Percentiles rank a stretch among this genome's conserved stretches.
phyloP scores from a whole-genome alignment of 64 coral and sea anemone species.

The Dendrophyllia cribrosa region DNA sequence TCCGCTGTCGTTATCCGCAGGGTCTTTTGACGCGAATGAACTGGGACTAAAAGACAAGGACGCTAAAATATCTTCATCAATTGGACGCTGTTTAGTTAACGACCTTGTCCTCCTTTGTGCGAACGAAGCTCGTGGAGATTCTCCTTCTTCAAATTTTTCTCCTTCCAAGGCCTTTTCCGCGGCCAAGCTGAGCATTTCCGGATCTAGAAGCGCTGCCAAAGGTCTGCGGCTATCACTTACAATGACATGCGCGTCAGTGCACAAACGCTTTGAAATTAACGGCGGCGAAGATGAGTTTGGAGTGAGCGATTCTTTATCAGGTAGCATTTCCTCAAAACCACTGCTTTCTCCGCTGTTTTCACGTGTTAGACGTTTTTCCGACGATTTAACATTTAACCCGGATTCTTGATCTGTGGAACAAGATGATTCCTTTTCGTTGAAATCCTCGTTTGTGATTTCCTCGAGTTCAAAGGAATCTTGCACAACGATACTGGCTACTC shows the following conservation, averaged over 20 bases:
- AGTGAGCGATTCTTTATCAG: constrained; percentile 27
- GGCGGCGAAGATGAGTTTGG: constrained; percentile 1
- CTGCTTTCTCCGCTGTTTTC: constrained; percentile 86
- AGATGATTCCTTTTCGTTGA: constrained; percentile 57
- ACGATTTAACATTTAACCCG: background rate
- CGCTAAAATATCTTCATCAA: constrained; percentile 8
- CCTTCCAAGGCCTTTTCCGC: background rate
- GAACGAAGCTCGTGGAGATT: constrained; percentile 18
- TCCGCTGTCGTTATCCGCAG: background rate
- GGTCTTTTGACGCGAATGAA: background rate
- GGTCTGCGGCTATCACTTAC: background rate
- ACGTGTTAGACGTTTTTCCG: constrained; percentile 34
- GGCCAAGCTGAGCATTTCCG: background rate
- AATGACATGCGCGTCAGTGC: background rate
- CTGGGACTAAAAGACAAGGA: background rate
- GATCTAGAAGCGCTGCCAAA: constrained; percentile 17
- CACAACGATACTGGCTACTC: background rate
- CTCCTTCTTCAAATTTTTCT: background rate
- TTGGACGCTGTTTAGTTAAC: constrained; percentile 37
- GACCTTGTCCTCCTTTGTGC: constrained; percentile 11
- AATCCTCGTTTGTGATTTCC: constrained; percentile 78
- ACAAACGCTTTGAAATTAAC: background rate
- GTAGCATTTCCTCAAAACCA: constrained; percentile 83
- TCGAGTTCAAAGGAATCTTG: constrained; percentile 91
- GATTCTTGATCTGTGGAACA: constrained; percentile 1